Percentiles rank a stretch among this genome's conserved stretches.
phyloP scores from a whole-genome alignment of 2,888 invertebrate species.

The Eurytoma adleriae region DNA sequence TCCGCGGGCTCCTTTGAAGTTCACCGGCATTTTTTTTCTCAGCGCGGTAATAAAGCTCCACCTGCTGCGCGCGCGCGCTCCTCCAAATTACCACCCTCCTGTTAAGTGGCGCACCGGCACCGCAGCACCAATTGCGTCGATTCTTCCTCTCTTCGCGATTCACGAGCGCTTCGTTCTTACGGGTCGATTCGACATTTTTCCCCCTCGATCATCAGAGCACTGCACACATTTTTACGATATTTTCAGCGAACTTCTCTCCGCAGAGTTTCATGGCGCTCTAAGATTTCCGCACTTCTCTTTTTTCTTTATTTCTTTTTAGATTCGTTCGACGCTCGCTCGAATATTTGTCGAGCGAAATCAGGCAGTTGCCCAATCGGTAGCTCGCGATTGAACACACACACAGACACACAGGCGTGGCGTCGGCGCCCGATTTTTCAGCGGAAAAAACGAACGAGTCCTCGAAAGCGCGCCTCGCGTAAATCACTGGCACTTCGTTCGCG shows the following conservation, averaged over 20 bases:
- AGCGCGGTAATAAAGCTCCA: neutral
- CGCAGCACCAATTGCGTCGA: neutral
- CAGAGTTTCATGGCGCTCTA: too few relatives aligned
- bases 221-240: neutral
- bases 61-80: neutral
- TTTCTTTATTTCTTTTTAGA: too few relatives aligned
- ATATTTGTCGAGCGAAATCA: too few relatives aligned
- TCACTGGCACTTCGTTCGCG: neutral
- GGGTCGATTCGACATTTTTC: neutral
- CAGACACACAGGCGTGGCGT: neutral
- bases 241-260: neutral
- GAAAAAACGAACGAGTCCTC: neutral
- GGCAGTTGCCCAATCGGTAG: neutral
- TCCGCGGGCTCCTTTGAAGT: neutral
- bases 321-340: neutral
- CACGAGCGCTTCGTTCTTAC: neutral
- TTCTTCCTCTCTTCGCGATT: neutral
- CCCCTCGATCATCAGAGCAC: neutral
- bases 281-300: too few relatives aligned
- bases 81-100: slow-evolving; percentile 38
- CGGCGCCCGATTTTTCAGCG: neutral
- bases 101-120: slow-evolving; percentile 32
- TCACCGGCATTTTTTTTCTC: slow-evolving; percentile 4
- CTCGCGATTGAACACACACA: neutral
- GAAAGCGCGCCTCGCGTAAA: neutral